Percentiles rank a stretch among this genome's conserved stretches.
Evolutionary conservation across 1,140 invertebrate species (phyloP).

Genomic region (Mamestra configurata): DNA sequence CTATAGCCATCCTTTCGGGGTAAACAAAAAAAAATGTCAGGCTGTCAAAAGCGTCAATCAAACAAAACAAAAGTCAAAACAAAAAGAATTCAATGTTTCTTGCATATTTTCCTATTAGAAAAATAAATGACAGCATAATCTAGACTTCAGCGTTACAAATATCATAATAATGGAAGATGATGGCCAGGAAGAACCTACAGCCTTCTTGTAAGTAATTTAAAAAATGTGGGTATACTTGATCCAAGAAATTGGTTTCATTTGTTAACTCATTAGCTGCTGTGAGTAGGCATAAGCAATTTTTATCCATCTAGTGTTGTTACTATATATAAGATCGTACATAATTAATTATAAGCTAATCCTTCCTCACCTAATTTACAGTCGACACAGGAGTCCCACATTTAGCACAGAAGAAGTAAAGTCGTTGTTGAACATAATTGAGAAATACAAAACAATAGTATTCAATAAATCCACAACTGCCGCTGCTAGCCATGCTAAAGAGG

Average conservation of each 20-base stretch:
- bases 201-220: constrained; percentile 38
- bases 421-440: constrained; percentile 71
- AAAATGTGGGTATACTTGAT: neutral
- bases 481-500: constrained; percentile 72
- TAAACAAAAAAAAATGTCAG: too few relatives aligned
- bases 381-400: constrained; percentile 73
- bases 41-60: too few relatives aligned
- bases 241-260: too few relatives aligned
- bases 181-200: constrained; percentile 25
- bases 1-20: too few relatives aligned
- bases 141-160: neutral
- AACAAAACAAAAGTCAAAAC: too few relatives aligned
- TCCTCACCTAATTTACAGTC: constrained; percentile 39
- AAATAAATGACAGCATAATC: neutral
- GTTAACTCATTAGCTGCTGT: too few relatives aligned
- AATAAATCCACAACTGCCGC: constrained; percentile 72
- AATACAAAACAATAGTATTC: constrained; percentile 74
- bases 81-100: too few relatives aligned
- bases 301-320: neutral
- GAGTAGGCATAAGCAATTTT: neutral
- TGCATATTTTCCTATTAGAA: neutral
- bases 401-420: constrained; percentile 69
- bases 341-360: too few relatives aligned
- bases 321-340: too few relatives aligned
- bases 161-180: constrained; percentile 51